Base-by-base conservation (phyloP, 2,888 invertebrate genomes). In the Agrochola lychnidis region DNA sequence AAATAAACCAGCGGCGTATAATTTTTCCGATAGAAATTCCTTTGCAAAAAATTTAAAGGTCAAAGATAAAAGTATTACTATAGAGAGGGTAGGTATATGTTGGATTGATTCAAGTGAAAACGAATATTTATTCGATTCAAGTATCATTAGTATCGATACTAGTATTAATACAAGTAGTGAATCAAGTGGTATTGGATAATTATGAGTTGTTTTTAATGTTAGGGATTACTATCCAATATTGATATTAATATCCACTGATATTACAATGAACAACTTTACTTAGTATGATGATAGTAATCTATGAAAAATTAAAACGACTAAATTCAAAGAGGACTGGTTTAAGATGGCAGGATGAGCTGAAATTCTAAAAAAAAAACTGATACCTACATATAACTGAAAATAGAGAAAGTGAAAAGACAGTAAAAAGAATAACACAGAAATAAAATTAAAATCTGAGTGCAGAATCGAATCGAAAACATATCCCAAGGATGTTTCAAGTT, bases 21-120 rank as follows among this genome's bases (percentile, higher is more conserved):
- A 64, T 78, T 83, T 83, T 84, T 74, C 73, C 71, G 42, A 74
- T 70, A 70, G 10, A 36, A 72, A 70, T 70, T 78, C 36, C 57
- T 77, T 66, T 69, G 45, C 16, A 22, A 77, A 66, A 77, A 69
- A 5, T 22, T 40, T 53, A 12, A 71, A 70, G 79, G 69, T 70
- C 36, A 71, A 71, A 59, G 78, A 25, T 66, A 30, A 72, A 79
- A 7, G 9, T 66, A 30, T 30, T 61, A 6, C 14, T 16, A 36
- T 16, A 30, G 2, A 16, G 4, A 7, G n/a, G n/a, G 30, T 19
- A 10, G 12, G 42, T 48, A 61, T n/a, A 22, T 9, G 25, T 57
- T 30, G 16, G 9, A 42, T 62, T 16, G 4, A 67, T 42, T 25
- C n/a, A 62, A 68, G 22, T 42, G 10, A 63, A 64, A 62, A 74